phyloP scores from a whole-genome alignment of 2,113 vertebrate species.

The Tenrec ecaudatus region DNA sequence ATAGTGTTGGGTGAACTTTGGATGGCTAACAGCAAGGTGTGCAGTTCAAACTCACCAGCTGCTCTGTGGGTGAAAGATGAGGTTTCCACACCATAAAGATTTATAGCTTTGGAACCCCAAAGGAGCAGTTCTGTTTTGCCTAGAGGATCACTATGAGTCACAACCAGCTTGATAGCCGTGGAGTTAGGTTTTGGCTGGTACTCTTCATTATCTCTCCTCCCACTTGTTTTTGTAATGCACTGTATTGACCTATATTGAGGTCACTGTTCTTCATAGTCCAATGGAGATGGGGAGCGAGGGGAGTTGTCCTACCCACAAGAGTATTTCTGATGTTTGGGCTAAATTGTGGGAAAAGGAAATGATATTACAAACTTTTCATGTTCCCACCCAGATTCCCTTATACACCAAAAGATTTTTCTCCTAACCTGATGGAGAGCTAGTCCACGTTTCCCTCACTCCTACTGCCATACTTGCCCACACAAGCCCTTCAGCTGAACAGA shows the following conservation, averaged over 20 bases:
- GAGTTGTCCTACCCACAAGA: neutral
- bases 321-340: neutral
- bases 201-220: neutral
- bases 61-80: no score
- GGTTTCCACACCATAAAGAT: no score
- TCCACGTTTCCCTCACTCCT: neutral
- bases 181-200: no score
- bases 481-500: neutral
- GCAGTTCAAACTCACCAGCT: no score
- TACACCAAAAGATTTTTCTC: conserved; percentile 25
- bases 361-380: neutral
- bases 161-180: no score
- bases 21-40: no score
- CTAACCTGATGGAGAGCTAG: neutral
- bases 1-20: no score
- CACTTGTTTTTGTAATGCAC: neutral
- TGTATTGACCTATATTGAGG: neutral
- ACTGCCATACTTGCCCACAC: neutral
- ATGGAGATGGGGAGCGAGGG: neutral
- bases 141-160: no score
- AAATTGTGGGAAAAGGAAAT: neutral
- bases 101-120: no score
- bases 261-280: neutral
- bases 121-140: no score
- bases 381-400: conserved; percentile 1